Percentiles rank a stretch among this genome's conserved stretches.
Evolutionary conservation across 2,113 vertebrate genomes (phyloP).

Genomic region (Microcebus griseorufus): DNA sequence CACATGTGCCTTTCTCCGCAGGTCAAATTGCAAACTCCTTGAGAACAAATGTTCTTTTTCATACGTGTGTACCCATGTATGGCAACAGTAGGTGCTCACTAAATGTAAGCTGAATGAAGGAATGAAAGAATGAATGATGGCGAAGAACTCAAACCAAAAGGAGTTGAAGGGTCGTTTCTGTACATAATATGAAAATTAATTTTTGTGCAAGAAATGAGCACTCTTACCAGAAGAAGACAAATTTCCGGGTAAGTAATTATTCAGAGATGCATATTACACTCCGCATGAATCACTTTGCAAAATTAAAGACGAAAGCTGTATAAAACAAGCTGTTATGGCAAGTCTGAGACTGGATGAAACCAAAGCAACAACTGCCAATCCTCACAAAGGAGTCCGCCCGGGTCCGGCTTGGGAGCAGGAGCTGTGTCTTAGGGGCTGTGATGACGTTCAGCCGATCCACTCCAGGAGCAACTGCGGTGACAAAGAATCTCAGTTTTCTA

Average conservation of each 20-base stretch:
- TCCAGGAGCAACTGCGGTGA: not conserved
- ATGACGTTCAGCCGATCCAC: not conserved
- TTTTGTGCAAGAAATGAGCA: slow-evolving; percentile 45
- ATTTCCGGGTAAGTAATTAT: slow-evolving; percentile 26
- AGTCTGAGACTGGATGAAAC: slow-evolving; percentile 56
- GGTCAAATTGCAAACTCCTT: not conserved
- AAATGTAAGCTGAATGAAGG: not conserved
- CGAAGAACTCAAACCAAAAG: not conserved
- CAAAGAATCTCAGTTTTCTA: not conserved
- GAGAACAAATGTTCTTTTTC: not conserved
- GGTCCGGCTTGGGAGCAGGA: not conserved
- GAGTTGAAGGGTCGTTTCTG: not conserved
- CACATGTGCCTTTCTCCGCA: not conserved
- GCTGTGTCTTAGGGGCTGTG: too few species aligned
- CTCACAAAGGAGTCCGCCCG: not conserved
- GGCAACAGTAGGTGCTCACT: not conserved
- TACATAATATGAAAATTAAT: slow-evolving; percentile 22
- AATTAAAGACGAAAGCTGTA: slow-evolving; percentile 60
- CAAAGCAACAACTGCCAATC: slow-evolving; percentile 11
- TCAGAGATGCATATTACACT: not conserved
- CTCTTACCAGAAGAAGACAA: not conserved
- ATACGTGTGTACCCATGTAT: not conserved
- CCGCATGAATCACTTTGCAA: slow-evolving; percentile 43
- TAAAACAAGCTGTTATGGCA: slow-evolving; percentile 57
- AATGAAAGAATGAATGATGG: not conserved